These are phyloP conservation scores for Drosophila falleni DNA, from an alignment of 2,888 invertebrate genomes.

Conservation along the genomic window DNA sequence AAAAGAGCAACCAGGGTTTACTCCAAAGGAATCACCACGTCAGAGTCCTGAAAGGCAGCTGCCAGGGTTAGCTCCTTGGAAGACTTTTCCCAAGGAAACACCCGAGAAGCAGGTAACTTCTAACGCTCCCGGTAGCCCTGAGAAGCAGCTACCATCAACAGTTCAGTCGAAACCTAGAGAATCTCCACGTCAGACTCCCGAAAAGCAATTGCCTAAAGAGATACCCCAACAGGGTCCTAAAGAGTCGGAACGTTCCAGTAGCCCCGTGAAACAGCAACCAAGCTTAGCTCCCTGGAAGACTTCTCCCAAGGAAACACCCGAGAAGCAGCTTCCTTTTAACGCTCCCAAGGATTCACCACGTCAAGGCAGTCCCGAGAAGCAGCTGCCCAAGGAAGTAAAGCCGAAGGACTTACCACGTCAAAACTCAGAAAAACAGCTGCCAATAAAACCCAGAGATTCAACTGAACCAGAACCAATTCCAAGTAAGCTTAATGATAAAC, in stretches of 20 bases:
- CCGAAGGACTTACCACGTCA: conserved; percentile 21
- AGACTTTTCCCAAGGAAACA: neutral
- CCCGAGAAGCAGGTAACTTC: neutral
- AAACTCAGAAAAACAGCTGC: conserved; percentile 15
- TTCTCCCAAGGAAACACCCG: neutral
- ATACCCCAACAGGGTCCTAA: neutral
- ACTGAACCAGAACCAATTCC: conserved; percentile 2
- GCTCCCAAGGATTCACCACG: conserved; percentile 9
- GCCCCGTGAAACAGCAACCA: conserved; percentile 34
- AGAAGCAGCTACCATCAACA: neutral
- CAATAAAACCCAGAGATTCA: conserved; percentile 1
- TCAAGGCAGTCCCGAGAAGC: conserved; percentile 16
- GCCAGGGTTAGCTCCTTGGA: conserved; percentile 5
- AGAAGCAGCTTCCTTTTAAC: neutral
- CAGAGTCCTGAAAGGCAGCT: conserved; percentile 40
- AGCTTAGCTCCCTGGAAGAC: conserved; percentile 5
- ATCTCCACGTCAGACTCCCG: conserved; percentile 28
- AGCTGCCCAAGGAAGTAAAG: conserved; percentile 1
- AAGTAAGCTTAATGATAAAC: conserved; percentile 3
- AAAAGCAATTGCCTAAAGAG: conserved; percentile 18
- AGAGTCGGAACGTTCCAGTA: conserved; percentile 31
- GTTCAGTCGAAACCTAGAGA: conserved; percentile 4
- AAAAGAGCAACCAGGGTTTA: neutral
- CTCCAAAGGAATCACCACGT: neutral
- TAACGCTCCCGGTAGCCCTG: neutral